Evolutionary conservation across 2,797 vertebrate genomes (phyloP), one percentile per base, ranked within the genome.

Genomic region (Centroberyx gerrardi): DNA sequence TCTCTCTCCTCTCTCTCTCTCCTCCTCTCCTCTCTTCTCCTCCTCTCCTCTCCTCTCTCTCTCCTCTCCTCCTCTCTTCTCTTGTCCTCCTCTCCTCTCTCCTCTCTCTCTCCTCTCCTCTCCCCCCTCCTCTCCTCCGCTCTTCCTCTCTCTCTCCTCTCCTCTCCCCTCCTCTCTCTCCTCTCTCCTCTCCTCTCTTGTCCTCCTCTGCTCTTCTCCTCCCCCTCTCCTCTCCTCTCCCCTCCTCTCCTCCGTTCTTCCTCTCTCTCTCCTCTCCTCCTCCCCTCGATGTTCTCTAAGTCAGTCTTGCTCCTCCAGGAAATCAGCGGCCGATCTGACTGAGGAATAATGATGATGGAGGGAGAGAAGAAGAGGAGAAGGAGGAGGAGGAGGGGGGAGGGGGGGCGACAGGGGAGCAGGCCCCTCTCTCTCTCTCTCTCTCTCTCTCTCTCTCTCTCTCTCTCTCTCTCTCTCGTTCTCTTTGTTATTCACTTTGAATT

Each of bases 321-420:
- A 97, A 98, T 98, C 97, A 97, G 96, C 1, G 81, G 3, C 92
- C 94, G 95, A 97, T 97, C 96, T 97, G 96, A 98, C 95, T 96
- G 96, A 96, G 95, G 97, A 98, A 97, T 98, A 97, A 98, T 97
- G 97, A 97, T 96, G 97, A 97, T 96, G 96, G 96, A 98, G 96
- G 95, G 96, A 97, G 95, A 96, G 96, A 96, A 96, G 96, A 95
- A 91, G 94, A 93, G 95, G 95, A 95, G 96, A 96, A 95, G 97
- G 96, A 96, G 33, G 96, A 95, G 95, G 95, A 96, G 93, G 94
- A 95, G 95, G 93, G 94, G 95, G 95, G 95, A 96, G 95, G 96
- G 96, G 95, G 95, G 95, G 95, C 94, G 94, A 93, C 93, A 93
- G 9, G n/a, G 51, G 17, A 18, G 17, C 51, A 33, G 33, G 17